Percentiles rank a stretch among this genome's conserved stretches.
These are phyloP conservation scores for Lasioglossum vierecki DNA, from an alignment of 2,888 invertebrate species.

Conservation along the genomic window DNA sequence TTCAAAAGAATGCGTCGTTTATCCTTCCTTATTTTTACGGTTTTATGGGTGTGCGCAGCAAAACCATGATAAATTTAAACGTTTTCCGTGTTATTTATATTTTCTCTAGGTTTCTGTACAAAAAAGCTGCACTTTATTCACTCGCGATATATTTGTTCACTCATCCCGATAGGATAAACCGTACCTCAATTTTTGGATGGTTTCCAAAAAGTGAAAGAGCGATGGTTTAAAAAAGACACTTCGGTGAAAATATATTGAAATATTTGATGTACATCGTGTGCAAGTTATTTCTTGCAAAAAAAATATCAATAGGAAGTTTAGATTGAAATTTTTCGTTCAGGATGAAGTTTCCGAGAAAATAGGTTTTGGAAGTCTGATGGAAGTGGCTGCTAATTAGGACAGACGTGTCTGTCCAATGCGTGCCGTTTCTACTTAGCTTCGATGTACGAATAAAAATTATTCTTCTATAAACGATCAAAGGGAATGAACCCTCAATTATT, in stretches of 20 bases:
- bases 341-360: neutral
- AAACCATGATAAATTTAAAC: neutral
- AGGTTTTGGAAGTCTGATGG: neutral
- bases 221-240: neutral
- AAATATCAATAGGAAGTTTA: neutral
- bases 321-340: neutral
- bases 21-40: neutral
- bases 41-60: neutral
- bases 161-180: neutral
- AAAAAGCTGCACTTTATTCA: neutral
- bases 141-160: neutral
- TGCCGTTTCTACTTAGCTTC: neutral
- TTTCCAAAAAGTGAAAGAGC: neutral
- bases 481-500: too few relatives aligned
- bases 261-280: neutral
- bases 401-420: neutral
- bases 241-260: neutral
- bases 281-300: neutral
- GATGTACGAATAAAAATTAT: too few relatives aligned
- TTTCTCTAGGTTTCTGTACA: neutral
- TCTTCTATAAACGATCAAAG: too few relatives aligned
- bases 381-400: neutral
- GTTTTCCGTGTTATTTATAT: neutral
- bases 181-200: neutral
- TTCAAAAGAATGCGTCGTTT: neutral